Conservation (phyloP, 2,113 vertebrate genomes). For the Poeciliopsis occidentalis region DNA sequence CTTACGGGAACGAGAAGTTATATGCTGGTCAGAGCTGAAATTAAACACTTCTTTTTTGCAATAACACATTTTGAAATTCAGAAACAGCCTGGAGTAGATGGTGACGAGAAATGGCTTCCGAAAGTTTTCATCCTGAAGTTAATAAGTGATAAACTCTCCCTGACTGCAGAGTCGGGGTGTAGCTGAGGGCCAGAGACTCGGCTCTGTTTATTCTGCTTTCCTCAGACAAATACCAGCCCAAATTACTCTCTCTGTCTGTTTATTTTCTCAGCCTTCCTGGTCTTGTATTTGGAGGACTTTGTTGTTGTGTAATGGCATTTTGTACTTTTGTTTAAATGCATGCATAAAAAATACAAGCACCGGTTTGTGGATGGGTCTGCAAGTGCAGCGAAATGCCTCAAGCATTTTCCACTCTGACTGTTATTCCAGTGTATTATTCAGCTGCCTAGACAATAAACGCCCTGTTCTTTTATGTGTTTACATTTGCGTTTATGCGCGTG, state of each 20-base stretch:
- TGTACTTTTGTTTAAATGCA: slow-evolving; percentile 40
- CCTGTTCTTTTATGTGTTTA: slow-evolving; percentile 48
- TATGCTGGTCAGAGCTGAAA: slow-evolving; percentile 12
- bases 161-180: slow-evolving; percentile 21
- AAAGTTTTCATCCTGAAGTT: slow-evolving; percentile 26
- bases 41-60: slow-evolving; percentile 23
- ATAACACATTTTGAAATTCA: not conserved
- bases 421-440: slow-evolving; percentile 45
- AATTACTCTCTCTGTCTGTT: slow-evolving; percentile 61
- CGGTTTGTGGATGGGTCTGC: slow-evolving; percentile 10
- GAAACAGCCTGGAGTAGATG: not conserved
- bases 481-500: slow-evolving; percentile 17
- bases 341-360: slow-evolving; percentile 39
- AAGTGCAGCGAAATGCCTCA: slow-evolving; percentile 28
- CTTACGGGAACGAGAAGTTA: slow-evolving; percentile 16
- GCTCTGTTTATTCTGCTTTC: slow-evolving; percentile 67
- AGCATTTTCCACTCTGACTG: slow-evolving; percentile 49
- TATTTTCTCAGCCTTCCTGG: slow-evolving; percentile 59
- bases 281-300: slow-evolving; percentile 55
- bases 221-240: slow-evolving; percentile 45
- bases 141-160: slow-evolving; percentile 19
- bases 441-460: slow-evolving; percentile 54
- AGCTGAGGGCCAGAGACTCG: slow-evolving; percentile 50
- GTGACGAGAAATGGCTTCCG: slow-evolving; percentile 17
- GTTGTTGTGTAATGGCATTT: slow-evolving; percentile 44